Percentiles rank a stretch among this genome's conserved stretches.
Evolutionary conservation across 2,888 invertebrate genomes (phyloP).

Genomic region (Polietes domitor): DNA sequence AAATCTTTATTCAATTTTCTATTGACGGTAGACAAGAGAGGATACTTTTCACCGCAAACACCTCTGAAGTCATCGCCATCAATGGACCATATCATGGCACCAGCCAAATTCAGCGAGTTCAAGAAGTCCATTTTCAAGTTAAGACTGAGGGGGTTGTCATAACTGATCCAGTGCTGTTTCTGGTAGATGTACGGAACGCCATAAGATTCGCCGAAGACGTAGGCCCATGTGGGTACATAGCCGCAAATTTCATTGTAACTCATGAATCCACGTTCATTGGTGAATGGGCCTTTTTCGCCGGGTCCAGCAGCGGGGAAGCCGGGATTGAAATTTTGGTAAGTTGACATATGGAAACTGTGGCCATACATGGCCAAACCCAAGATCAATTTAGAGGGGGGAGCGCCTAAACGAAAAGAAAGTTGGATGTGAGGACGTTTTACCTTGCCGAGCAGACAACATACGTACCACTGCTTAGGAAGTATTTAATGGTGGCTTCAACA

Average conservation of each 20-base stretch:
- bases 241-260: constrained; percentile 88
- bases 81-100: constrained; percentile 90
- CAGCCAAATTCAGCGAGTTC: constrained; percentile 81
- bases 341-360: constrained; percentile 84
- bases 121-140: constrained; percentile 80
- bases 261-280: constrained; percentile 84
- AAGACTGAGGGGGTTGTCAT: constrained; percentile 84
- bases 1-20: constrained; percentile 53
- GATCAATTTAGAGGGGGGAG: constrained; percentile 84
- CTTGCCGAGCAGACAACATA: background rate
- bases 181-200: constrained; percentile 85
- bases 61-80: constrained; percentile 90
- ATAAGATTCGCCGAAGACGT: constrained; percentile 79
- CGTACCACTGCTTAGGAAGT: constrained; percentile 82
- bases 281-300: constrained; percentile 85
- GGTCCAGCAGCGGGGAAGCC: constrained; percentile 83
- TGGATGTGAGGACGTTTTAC: background rate
- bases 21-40: constrained; percentile 84
- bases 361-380: constrained; percentile 89
- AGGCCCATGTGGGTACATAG: constrained; percentile 72
- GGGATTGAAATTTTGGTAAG: constrained; percentile 80
- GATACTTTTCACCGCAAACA: constrained; percentile 83
- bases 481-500: constrained; percentile 81
- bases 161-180: constrained; percentile 86
- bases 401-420: constrained; percentile 77